Evolutionary conservation across 2,797 vertebrate genomes (phyloP).

Genomic region (Ceyx erithaca): DNA sequence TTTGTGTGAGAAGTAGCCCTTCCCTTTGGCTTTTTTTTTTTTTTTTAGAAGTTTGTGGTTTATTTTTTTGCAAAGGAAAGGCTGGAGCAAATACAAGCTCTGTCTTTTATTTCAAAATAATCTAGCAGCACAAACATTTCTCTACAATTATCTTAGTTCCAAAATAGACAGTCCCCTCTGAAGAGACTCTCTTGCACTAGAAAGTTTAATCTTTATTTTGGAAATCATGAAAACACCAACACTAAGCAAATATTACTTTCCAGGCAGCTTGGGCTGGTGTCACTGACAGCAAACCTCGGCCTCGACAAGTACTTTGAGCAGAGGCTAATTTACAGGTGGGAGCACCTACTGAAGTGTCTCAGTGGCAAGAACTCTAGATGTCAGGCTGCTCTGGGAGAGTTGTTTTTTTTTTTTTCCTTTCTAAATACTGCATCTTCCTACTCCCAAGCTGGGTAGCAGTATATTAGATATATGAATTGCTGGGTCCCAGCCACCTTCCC

Average conservation of each 20-base stretch:
- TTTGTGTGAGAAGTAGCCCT: neutral
- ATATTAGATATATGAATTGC: accelerated
- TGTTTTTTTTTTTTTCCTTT: neutral
- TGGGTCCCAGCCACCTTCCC: neutral
- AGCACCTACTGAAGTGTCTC: neutral
- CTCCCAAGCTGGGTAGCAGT: neutral
- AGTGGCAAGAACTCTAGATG: neutral
- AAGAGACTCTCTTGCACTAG: neutral
- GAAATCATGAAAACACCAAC: neutral
- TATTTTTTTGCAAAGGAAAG: neutral
- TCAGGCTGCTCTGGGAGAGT: neutral
- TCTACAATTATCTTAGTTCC: neutral
- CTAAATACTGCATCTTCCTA: neutral
- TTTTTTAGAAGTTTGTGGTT: neutral
- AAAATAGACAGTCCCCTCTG: neutral
- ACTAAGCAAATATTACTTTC: neutral
- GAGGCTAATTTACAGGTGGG: neutral
- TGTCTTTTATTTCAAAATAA: neutral
- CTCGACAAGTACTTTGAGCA: neutral
- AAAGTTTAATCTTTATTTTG: neutral
- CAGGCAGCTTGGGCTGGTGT: neutral
- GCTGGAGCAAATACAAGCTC: neutral
- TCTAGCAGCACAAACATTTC: neutral
- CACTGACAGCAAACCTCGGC: neutral
- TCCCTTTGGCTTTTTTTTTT: neutral